These are phyloP conservation scores for Sander lucioperca DNA, from an alignment of 2,113 vertebrate species.

Conservation along the genomic window DNA sequence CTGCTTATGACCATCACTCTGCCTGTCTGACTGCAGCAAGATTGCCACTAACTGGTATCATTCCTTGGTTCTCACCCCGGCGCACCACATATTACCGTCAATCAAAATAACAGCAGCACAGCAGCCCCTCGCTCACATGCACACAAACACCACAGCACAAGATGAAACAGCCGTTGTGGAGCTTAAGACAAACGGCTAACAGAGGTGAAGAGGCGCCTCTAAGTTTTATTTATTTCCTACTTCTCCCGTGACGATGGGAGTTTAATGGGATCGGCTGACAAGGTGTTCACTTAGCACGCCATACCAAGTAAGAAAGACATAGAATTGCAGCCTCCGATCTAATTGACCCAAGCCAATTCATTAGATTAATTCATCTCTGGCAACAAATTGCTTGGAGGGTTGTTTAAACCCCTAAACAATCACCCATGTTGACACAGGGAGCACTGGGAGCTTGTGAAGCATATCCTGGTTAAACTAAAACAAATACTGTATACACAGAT, in stretches of 20 bases:
- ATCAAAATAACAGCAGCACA: constrained; percentile 27
- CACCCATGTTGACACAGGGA: constrained; percentile 69
- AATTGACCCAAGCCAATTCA: constrained; percentile 79
- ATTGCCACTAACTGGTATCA: constrained; percentile 22
- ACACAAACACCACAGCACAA: constrained; percentile 5
- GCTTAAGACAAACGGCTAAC: not conserved
- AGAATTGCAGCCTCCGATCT: constrained; percentile 64
- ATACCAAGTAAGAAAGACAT: constrained; percentile 62
- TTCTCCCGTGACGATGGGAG: constrained; percentile 44
- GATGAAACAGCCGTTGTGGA: constrained; percentile 5
- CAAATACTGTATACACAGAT: constrained; percentile 40
- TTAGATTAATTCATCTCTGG: constrained; percentile 73
- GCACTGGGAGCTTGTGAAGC: constrained; percentile 25
- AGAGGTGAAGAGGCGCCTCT: not conserved
- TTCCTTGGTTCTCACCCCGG: not conserved
- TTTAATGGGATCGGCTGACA: constrained; percentile 68
- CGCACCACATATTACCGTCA: constrained; percentile 25
- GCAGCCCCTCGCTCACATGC: not conserved
- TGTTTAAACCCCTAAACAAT: constrained; percentile 80
- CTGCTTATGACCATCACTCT: constrained; percentile 7
- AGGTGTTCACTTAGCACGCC: constrained; percentile 66
- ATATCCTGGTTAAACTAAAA: constrained; percentile 52
- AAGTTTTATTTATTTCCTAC: constrained; percentile 61
- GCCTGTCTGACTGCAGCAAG: constrained; percentile 1
- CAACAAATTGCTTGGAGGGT: constrained; percentile 80